Evolutionary conservation across 2,797 vertebrate species (phyloP).

Genomic region (Rhabdophis nuchalis): DNA sequence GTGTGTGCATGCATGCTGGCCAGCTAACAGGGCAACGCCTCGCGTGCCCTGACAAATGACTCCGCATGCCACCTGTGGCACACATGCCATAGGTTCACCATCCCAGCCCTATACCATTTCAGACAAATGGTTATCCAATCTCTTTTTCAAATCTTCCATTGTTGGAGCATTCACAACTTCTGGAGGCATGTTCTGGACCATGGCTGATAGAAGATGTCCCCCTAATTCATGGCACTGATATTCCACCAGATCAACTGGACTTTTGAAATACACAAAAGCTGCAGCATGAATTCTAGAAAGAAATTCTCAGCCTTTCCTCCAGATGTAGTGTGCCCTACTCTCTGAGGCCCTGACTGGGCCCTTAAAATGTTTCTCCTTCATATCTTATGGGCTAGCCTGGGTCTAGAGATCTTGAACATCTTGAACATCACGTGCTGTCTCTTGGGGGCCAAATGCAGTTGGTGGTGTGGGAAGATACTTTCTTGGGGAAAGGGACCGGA

Average conservation of each 20-base stretch:
- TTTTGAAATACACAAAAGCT: neutral
- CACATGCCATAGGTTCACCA: too few relatives aligned
- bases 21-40: too few relatives aligned
- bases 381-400: neutral
- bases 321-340: neutral
- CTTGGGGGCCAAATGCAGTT: neutral
- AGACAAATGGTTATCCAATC: neutral
- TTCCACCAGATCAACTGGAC: neutral
- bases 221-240: neutral
- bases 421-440: neutral
- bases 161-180: too few relatives aligned
- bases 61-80: too few relatives aligned
- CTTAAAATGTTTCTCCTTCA: neutral
- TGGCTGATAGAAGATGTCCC: neutral
- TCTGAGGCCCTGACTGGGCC: neutral
- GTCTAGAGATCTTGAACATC: neutral
- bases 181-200: neutral
- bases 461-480: neutral
- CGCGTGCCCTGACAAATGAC: too few relatives aligned
- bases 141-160: too few relatives aligned
- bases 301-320: neutral
- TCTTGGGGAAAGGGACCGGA: neutral
- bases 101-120: neutral
- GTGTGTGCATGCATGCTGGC: too few relatives aligned
- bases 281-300: neutral